Evolutionary conservation across 92 coral and sea anemone species (phyloP).

Genomic region (Palythoa grandiflora): DNA sequence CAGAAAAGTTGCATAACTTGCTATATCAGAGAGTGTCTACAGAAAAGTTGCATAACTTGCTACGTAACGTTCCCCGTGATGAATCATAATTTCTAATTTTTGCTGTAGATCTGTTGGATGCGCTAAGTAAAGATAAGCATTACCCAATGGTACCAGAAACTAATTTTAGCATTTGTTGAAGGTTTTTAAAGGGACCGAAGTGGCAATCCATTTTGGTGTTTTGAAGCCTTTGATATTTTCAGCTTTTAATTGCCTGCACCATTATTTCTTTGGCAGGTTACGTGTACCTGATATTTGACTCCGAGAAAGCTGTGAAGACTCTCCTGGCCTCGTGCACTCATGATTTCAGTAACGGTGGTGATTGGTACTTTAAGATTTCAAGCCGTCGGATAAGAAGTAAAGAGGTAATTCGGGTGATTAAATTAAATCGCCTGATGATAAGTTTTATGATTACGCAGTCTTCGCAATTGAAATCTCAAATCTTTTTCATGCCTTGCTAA

Average conservation of each 20-base stretch:
- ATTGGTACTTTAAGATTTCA: slow-evolving; percentile 98
- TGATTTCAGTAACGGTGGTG: slow-evolving; percentile 99
- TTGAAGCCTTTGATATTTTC: background rate
- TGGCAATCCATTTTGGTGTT: background rate
- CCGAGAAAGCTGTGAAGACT: slow-evolving; percentile 96
- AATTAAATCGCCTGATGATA: no score
- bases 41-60: no score
- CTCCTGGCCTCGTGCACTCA: slow-evolving; percentile 95
- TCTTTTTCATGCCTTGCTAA: no score
- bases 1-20: no score
- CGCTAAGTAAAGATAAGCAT: no score
- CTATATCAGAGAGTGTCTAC: no score
- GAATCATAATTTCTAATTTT: no score
- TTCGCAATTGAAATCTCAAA: background rate
- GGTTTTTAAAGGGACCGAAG: background rate
- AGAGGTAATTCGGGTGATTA: slow-evolving; percentile 69
- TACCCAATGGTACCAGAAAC: no score
- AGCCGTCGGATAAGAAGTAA: slow-evolving; percentile 97
- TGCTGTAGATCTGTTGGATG: no score
- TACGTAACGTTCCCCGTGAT: no score
- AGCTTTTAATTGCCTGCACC: slow-evolving; percentile 25
- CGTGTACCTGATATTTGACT: slow-evolving; percentile 97
- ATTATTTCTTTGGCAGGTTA: slow-evolving; percentile 72
- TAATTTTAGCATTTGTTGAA: no score
- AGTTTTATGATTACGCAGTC: no score